A percentile compares a stretch with the other conserved stretches of the same genome.
Conservation (phyloP, 1,140 invertebrate species). For the Daktulosphaira vitifoliae region DNA sequence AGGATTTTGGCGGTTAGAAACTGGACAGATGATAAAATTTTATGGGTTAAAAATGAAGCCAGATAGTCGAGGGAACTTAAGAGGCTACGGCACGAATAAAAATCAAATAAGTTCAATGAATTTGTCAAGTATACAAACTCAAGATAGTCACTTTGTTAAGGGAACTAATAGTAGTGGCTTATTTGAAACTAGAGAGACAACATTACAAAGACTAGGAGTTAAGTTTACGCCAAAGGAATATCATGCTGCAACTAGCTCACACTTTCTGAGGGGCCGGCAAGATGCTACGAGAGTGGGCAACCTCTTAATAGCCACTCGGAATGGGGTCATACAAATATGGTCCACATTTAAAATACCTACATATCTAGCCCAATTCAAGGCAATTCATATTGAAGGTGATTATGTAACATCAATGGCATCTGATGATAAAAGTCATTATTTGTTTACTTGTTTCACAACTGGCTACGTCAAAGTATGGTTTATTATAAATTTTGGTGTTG, state of each 20-base stretch:
- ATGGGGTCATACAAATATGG: slow-evolving; percentile 17
- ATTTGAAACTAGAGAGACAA: not conserved
- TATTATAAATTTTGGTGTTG: not conserved
- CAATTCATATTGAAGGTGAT: not conserved
- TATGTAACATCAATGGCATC: slow-evolving; percentile 6
- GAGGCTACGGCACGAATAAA: not conserved
- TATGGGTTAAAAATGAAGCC: not conserved
- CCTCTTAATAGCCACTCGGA: slow-evolving; percentile 11
- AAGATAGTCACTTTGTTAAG: too few relatives aligned
- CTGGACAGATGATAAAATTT: slow-evolving; percentile 54
- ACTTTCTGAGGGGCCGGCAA: not conserved
- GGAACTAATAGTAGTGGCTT: not conserved
- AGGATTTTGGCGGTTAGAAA: slow-evolving; percentile 65
- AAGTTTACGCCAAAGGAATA: not conserved
- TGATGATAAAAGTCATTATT: not conserved
- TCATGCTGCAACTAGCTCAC: not conserved
- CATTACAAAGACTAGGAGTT: not conserved
- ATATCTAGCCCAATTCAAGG: not conserved
- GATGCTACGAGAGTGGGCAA: not conserved
- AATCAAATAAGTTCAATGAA: not conserved
- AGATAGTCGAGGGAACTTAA: not conserved
- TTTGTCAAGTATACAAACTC: too few relatives aligned
- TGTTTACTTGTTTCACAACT: not conserved
- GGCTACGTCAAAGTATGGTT: slow-evolving; percentile 3
- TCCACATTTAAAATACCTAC: not conserved